Percentiles rank a stretch among this genome's conserved stretches.
Evolutionary conservation across 2,797 vertebrate species (phyloP).

Genomic region (Labeo calbasu): DNA sequence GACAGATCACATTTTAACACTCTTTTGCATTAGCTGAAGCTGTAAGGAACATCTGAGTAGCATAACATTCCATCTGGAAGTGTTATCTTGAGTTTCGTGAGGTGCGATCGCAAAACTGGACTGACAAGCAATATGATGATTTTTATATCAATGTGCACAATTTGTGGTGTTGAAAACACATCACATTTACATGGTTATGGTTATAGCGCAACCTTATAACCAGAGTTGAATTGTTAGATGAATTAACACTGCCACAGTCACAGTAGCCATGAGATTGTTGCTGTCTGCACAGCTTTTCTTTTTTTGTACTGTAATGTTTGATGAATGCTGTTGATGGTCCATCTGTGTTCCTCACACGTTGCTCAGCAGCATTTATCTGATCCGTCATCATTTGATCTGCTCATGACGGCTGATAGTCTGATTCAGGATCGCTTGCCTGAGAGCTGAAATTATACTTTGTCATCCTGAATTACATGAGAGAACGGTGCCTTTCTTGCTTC

Average conservation of each 20-base stretch:
- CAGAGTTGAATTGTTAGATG: not conserved
- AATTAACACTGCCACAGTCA: constrained; percentile 32
- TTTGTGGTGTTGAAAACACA: not conserved
- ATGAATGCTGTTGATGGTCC: not conserved
- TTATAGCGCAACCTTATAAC: not conserved
- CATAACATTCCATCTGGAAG: not conserved
- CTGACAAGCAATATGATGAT: constrained; percentile 23
- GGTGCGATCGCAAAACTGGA: not conserved
- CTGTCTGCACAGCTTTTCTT: constrained; percentile 11
- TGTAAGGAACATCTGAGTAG: not conserved
- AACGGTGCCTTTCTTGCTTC: constrained; percentile 71
- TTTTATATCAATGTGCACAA: constrained; percentile 22
- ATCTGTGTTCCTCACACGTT: not conserved
- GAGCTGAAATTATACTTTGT: constrained; percentile 7
- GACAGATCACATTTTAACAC: constrained; percentile 18
- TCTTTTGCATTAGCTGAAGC: constrained; percentile 6
- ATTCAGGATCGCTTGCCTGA: constrained; percentile 9
- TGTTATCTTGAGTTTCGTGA: not conserved
- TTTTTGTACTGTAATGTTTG: not conserved
- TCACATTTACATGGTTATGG: not conserved
- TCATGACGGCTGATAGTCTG: not conserved
- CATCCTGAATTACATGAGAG: constrained; percentile 34
- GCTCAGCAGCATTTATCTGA: not conserved
- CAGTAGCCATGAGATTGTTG: constrained; percentile 31
- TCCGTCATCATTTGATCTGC: constrained; percentile 1